Evolutionary conservation across 2,113 vertebrate species (phyloP).

Genomic region (Haliaeetus leucogaster): DNA sequence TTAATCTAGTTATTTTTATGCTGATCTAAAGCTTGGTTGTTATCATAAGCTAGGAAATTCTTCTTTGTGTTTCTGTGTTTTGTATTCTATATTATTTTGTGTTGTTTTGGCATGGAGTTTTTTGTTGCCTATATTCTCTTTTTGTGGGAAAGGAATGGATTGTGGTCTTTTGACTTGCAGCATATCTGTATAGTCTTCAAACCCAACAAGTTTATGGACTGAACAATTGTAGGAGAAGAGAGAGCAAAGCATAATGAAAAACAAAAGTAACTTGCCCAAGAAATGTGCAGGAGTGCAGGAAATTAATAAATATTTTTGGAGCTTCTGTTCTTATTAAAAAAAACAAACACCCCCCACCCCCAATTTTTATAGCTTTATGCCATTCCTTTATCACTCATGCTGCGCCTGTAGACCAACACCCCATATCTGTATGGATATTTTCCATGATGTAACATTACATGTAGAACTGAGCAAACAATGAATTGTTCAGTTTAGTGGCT

Average conservation of each 20-base stretch:
- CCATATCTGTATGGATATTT: background rate
- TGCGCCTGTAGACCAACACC: background rate
- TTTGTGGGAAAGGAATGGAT: background rate
- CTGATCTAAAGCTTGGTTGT: background rate
- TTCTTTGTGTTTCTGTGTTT: background rate
- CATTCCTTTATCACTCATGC: fast-evolving
- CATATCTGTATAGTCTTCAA: background rate
- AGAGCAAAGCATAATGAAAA: background rate
- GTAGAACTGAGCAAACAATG: background rate
- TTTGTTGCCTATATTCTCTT: background rate
- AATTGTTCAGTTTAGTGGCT: background rate
- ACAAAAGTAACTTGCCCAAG: background rate
- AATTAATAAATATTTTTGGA: background rate
- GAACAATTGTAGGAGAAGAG: background rate
- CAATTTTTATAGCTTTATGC: background rate
- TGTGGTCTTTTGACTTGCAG: background rate
- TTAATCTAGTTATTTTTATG: background rate
- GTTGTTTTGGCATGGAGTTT: background rate
- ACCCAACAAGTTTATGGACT: background rate
- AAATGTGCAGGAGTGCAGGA: background rate
- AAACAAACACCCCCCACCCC: fast-evolving
- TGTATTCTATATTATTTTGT: background rate
- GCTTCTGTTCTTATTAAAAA: background rate
- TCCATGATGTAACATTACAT: background rate
- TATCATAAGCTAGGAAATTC: background rate